phyloP scores from a whole-genome alignment of 2,888 invertebrate genomes.

The Drosophila trichaetosa region DNA sequence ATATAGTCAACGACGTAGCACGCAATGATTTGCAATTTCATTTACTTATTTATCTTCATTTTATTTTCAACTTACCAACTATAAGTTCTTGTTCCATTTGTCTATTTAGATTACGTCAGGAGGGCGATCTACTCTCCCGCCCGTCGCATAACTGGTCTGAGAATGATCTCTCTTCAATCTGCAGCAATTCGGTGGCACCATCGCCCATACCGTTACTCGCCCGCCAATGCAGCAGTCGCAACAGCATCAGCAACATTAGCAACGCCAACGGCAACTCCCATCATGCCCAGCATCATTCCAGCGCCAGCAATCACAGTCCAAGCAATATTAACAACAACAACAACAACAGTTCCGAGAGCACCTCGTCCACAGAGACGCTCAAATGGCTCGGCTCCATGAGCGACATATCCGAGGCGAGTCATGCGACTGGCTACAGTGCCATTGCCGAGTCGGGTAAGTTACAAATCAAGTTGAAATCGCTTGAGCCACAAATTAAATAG shows the following conservation, averaged over 20 bases:
- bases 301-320: slow-evolving; percentile 44
- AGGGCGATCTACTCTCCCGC: slow-evolving; percentile 85
- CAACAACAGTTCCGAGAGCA: slow-evolving; percentile 85
- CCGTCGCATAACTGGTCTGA: slow-evolving; percentile 85
- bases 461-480: background rate
- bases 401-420: slow-evolving; percentile 89
- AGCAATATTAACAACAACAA: slow-evolving; percentile 59
- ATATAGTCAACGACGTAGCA: slow-evolving; percentile 56
- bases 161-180: slow-evolving; percentile 84
- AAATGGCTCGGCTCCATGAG: slow-evolving; percentile 92
- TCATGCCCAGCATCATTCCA: slow-evolving; percentile 47
- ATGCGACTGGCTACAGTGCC: slow-evolving; percentile 86
- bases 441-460: slow-evolving; percentile 85
- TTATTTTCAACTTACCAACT: slow-evolving; percentile 9
- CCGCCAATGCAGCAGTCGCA: slow-evolving; percentile 57
- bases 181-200: slow-evolving; percentile 81
- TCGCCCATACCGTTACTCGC: slow-evolving; percentile 72
- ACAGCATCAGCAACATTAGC: slow-evolving; percentile 48
- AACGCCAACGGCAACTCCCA: slow-evolving; percentile 35
- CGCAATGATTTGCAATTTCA: slow-evolving; percentile 70
- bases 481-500: background rate
- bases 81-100: slow-evolving; percentile 5
- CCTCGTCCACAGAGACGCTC: slow-evolving; percentile 90
- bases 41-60: slow-evolving; percentile 7
- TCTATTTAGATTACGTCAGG: slow-evolving; percentile 84